Evolutionary conservation across 2,113 vertebrate species (phyloP).

Genomic region (Choloepus hoffmanni): DNA sequence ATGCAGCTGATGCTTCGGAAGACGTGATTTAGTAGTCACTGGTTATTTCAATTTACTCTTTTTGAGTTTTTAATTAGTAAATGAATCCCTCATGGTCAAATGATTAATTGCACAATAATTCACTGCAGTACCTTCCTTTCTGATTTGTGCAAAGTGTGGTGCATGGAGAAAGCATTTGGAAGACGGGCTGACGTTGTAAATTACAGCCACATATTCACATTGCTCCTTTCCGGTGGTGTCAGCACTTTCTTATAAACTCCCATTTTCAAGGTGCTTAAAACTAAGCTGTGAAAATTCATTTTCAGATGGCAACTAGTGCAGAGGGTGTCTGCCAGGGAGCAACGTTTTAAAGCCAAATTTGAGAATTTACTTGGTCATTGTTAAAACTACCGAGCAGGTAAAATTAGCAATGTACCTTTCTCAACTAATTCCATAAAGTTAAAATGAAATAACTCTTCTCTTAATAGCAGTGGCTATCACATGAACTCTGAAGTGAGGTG

Average conservation of each 20-base stretch:
- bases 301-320: neutral
- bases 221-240: conserved; percentile 74
- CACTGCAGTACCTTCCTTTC: conserved; percentile 84
- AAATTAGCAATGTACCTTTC: neutral
- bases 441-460: neutral
- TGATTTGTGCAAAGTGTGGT: conserved; percentile 68
- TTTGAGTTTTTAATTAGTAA: conserved; percentile 97
- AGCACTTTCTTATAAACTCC: conserved; percentile 76
- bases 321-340: conserved; percentile 39
- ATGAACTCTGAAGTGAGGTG: fast-evolving
- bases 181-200: conserved; percentile 81
- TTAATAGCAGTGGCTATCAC: fast-evolving
- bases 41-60: conserved; percentile 93
- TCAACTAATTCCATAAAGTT: neutral
- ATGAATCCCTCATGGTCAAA: conserved; percentile 92
- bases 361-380: neutral
- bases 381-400: neutral
- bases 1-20: conserved; percentile 86
- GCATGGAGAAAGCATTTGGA: conserved; percentile 71
- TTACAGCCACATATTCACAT: conserved; percentile 72
- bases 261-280: conserved; percentile 78
- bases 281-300: conserved; percentile 73
- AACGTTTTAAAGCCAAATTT: neutral
- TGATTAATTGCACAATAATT: conserved; percentile 94
- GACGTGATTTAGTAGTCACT: conserved; percentile 91